Evolutionary conservation across 2,113 vertebrate species (phyloP), one percentile per base, ranked within the genome.

Genomic region (Nothoprocta pentlandii): DNA sequence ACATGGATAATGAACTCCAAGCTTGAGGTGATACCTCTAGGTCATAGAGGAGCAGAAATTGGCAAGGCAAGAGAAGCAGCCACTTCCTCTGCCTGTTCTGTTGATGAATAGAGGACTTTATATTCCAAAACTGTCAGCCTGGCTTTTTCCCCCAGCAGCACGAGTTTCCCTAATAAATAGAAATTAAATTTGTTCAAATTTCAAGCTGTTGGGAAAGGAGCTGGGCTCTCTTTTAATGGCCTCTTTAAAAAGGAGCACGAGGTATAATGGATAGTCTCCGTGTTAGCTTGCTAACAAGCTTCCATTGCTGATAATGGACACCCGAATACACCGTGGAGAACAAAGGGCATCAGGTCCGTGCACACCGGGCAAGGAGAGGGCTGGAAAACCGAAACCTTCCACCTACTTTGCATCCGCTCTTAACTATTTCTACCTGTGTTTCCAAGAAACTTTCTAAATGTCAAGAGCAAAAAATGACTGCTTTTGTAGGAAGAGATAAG

Each of bases 241-340:
- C 84, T 96, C 56, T 94, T 91, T 82, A 88, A 94, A 96, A 95
- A 97, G 79, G 54, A 88, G 51, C 80, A 93, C 61, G 69, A 94
- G 74, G 86, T 95, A 96, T 96, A 96, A 97, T 94, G 94, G 96
- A 66, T 61, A 67, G 84, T 90, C 84, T 88, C 84, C 0, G 20
- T 89, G 93, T 78, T 95, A 82, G 90, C 30, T 74, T 91, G 92
- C 92, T 97, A 97, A 97, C 96, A 97, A 96, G 96, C 94, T 97
- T 95, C 94, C 94, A 93, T 82, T 95, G 81, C 93, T 92, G 91
- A 91, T 95, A 97, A 97, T 90, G 92, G 94, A 97, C 94, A 92
- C 80, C 91, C 74, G 94, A 95, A 95, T 77, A 76, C 89, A 94
- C 93, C 73, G 73, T 51, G 51, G 94, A 96, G 96, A 97, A 97